Evolutionary conservation across 2,888 invertebrate species (phyloP).

Genomic region (Ochropleura leucogaster): DNA sequence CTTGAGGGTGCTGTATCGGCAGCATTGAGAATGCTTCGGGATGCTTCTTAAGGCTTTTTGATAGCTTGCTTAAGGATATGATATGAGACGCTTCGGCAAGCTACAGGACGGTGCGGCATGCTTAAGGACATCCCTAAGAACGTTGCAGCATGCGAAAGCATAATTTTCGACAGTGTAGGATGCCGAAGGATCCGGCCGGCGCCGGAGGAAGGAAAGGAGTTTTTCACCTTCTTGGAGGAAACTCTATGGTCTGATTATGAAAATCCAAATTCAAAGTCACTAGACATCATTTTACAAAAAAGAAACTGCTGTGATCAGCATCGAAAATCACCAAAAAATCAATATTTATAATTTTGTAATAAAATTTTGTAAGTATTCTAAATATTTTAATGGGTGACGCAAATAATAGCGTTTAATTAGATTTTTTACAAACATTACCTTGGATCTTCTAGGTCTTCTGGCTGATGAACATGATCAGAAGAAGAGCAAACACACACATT

Average conservation of each 20-base stretch:
- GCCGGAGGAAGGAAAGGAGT: too few species aligned
- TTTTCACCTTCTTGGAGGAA: constrained; percentile 18
- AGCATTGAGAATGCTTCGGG: too few species aligned
- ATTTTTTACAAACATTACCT: background rate
- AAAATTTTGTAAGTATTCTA: constrained; percentile 43
- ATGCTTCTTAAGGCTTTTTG: too few species aligned
- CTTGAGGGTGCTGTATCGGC: too few species aligned
- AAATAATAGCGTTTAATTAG: background rate
- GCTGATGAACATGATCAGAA: background rate
- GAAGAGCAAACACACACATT: background rate
- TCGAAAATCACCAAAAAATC: constrained; percentile 30
- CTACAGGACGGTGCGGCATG: too few species aligned
- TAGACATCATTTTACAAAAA: constrained; percentile 38
- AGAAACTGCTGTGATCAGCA: constrained; percentile 11
- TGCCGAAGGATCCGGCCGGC: too few species aligned
- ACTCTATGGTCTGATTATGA: constrained; percentile 14
- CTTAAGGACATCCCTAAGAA: too few species aligned
- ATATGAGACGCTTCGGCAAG: too few species aligned
- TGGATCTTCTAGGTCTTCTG: background rate
- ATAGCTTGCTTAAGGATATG: too few species aligned
- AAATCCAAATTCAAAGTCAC: constrained; percentile 14
- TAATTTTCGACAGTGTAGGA: too few species aligned
- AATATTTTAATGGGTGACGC: background rate
- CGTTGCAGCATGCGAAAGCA: too few species aligned
- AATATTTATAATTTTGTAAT: constrained; percentile 23